phyloP scores from a whole-genome alignment of 1,140 invertebrate genomes.

The Eumeta japonica region DNA sequence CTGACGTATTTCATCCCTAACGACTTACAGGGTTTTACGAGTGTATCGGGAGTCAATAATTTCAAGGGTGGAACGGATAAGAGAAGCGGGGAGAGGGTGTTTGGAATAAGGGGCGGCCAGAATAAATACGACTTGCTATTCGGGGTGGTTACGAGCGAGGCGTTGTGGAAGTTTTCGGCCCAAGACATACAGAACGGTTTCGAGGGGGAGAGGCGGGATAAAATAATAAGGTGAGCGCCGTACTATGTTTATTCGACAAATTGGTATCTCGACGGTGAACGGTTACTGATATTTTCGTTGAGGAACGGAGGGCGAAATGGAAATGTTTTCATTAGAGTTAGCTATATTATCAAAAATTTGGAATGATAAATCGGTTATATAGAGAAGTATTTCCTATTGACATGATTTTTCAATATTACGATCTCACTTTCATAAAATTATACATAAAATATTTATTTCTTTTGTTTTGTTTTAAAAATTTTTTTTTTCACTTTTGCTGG shows the following conservation, averaged over 20 bases:
- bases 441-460: too few relatives aligned
- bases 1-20: slow-evolving; percentile 65
- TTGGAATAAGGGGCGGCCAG: slow-evolving; percentile 49
- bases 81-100: slow-evolving; percentile 54
- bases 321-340: neutral
- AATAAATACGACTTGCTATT: slow-evolving; percentile 78
- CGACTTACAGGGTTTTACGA: slow-evolving; percentile 62
- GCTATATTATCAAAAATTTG: too few relatives aligned
- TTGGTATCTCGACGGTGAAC: slow-evolving; percentile 10
- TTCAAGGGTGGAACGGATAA: slow-evolving; percentile 60
- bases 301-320: neutral
- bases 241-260: slow-evolving; percentile 16
- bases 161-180: slow-evolving; percentile 78
- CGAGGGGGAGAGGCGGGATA: slow-evolving; percentile 83
- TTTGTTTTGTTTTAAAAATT: too few relatives aligned
- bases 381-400: too few relatives aligned
- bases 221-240: slow-evolving; percentile 70
- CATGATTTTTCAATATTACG: too few relatives aligned
- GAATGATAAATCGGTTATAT: too few relatives aligned
- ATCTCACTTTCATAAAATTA: too few relatives aligned
- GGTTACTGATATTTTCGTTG: neutral
- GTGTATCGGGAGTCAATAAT: slow-evolving; percentile 56
- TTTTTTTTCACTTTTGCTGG: too few relatives aligned
- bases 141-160: slow-evolving; percentile 81
- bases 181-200: slow-evolving; percentile 86